Evolutionary conservation across 1,140 invertebrate species (phyloP), one percentile per base, ranked within the genome.

Genomic region (Linepithema humile): DNA sequence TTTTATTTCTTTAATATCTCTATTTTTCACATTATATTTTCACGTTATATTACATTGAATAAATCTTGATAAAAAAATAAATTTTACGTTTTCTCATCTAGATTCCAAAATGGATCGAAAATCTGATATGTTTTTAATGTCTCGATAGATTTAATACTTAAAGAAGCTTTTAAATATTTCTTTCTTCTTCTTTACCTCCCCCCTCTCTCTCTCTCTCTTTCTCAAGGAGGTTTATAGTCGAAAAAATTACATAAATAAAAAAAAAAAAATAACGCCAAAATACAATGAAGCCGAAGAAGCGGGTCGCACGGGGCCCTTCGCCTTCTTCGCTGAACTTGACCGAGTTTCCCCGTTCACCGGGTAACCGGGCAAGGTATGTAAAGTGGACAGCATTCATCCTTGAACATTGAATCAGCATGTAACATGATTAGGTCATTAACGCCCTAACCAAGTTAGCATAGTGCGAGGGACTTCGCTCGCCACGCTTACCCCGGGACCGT

Each of bases 361-460:
- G 91, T 93, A 94, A 92, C 89, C 90, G 91, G 90, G 91, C 91
- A 93, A 93, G 93, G 93, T 92, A 93, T 94, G 93, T 93, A 94
- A 94, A 93, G 93, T 94, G 93, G 93, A 94, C 93, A 94, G 92
- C 92, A 94, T 94, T 94, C 93, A 94, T 94, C 93, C 93, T 94
- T 92, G 92, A 94, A 94, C 93, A 94, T 94, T 94, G 93, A 94
- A 94, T 94, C 93, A 94, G 92, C 92, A 94, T 94, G 93, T 94
- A 94, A 94, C 93, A 94, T 94, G 93, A 94, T 94, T 94, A 94
- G 93, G 91, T 94, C 93, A 94, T 94, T 94, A 94, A 94, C 91
- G 92, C 92, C 89, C 89, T 94, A 94, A 94, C 91, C 92, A 92
- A 94, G 93, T 94, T 94, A 94, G 93, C 92, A 94, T 93, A 93